Conservation (phyloP, 2,113 vertebrate genomes). For the Rhagologus leucostigma region DNA sequence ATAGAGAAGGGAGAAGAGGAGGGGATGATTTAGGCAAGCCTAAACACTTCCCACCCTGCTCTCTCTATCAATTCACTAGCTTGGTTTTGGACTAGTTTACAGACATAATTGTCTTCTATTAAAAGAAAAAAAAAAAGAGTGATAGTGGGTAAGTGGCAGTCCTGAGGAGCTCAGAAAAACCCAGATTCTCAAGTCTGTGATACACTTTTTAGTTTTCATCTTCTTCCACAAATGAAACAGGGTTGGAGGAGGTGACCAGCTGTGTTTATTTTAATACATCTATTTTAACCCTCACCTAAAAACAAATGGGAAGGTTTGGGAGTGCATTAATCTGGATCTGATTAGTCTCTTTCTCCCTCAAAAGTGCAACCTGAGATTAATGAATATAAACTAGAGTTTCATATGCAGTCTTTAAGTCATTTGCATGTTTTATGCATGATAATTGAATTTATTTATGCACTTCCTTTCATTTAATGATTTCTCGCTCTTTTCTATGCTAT, state of each 20-base stretch:
- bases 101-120: background rate
- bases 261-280: constrained; percentile 71
- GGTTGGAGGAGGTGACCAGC: constrained; percentile 45
- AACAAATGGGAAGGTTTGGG: constrained; percentile 75
- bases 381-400: constrained; percentile 76
- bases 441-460: constrained; percentile 79
- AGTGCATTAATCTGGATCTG: constrained; percentile 76
- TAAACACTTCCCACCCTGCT: background rate
- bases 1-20: background rate
- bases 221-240: background rate
- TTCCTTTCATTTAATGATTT: constrained; percentile 79
- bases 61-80: background rate
- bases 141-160: background rate
- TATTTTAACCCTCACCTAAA: constrained; percentile 68
- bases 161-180: background rate
- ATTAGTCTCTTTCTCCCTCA: constrained; percentile 71
- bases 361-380: constrained; percentile 77
- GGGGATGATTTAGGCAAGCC: background rate
- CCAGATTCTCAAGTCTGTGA: background rate
- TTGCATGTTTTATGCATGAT: constrained; percentile 82
- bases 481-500: constrained; percentile 66
- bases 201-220: background rate
- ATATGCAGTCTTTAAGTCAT: constrained; percentile 77
- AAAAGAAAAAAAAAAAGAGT: no score
- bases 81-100: background rate